These are phyloP conservation scores for Probaryconus sp. DNA, from an alignment of 1,140 invertebrate genomes.

Conservation along the genomic window DNA sequence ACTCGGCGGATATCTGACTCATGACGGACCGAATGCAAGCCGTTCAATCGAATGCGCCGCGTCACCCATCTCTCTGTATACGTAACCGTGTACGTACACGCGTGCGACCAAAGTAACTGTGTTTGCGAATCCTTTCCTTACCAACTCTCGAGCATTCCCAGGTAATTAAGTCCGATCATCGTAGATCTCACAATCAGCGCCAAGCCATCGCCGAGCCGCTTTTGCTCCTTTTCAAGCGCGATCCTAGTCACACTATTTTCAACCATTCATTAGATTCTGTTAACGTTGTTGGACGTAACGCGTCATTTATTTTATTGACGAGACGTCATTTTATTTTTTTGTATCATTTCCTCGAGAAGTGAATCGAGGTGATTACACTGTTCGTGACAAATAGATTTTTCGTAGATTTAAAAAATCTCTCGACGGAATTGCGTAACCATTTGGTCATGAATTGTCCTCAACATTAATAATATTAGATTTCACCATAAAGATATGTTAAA, in stretches of 20 bases:
- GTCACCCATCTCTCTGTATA: slow-evolving; percentile 44
- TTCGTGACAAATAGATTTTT: no score
- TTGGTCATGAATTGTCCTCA: no score
- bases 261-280: slow-evolving; percentile 5
- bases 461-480: no score
- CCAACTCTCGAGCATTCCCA: slow-evolving; percentile 50
- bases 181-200: slow-evolving; percentile 52
- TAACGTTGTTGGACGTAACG: no score
- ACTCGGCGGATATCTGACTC: slow-evolving; percentile 74
- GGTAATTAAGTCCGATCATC: slow-evolving; percentile 62
- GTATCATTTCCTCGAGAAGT: no score
- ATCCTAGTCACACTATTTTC: slow-evolving; percentile 14
- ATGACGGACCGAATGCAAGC: slow-evolving; percentile 67
- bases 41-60: slow-evolving; percentile 60
- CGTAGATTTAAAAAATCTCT: no score
- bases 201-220: slow-evolving; percentile 9
- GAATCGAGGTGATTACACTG: no score
- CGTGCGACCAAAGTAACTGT: slow-evolving; percentile 19
- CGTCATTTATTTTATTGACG: no score
- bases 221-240: slow-evolving; percentile 38
- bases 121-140: slow-evolving; percentile 49
- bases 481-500: no score
- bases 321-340: no score
- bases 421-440: no score
- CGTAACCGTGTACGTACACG: slow-evolving; percentile 31